Evolutionary conservation across 2,888 invertebrate species (phyloP), one percentile per base, ranked within the genome.

Genomic region (Caenorhabditis doughertyi): DNA sequence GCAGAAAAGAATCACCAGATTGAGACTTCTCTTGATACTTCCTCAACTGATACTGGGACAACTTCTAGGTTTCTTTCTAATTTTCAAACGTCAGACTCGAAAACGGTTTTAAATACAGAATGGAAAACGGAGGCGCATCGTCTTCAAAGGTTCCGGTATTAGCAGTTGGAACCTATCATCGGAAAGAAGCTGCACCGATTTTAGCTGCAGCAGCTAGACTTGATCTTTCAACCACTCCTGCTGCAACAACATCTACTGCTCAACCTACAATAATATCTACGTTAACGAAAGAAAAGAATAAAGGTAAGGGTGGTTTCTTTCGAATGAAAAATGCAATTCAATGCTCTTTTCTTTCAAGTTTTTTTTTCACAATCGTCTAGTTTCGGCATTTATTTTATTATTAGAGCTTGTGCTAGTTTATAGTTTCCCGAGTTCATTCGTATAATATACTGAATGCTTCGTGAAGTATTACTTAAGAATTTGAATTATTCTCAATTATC

Each of bases 121-220:
- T 79, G 79, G 79, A 79, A 9, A 47, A 35, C 65, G 51, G 60
- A 3, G 62, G 71, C 4, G 18, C 44, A 4, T 27, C 39, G 8
- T 25, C 51, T 13, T 25, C 58, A 25, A 77, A 73, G 64, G 73
- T 82, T 27, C 82, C 82, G 1, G 79, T 82, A 1, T 51, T 82
- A 9, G 82, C 82, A 5, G 72, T 64, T 16, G 82, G 82, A 47
- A 82, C 82, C 0, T 82, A 82, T 53, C 82, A 82, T 51, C 67
- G 82, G n/a, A 82, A 82, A 55, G 79, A 77, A 29, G 79, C 82
- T 9, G 82, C 82, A n/a, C 82, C 82, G 3, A 82, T 82, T 73
- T 39, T 82, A 16, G 77, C 82, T 8, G 65, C 76, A 4, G 76
- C 81, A 21, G 81, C 81, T 0, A 23, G 65, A n/a, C 64, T 79